Evolutionary conservation across 2,888 invertebrate genomes (phyloP), one percentile per base, ranked within the genome.

Genomic region (Heteromyza rotundicornis): DNA sequence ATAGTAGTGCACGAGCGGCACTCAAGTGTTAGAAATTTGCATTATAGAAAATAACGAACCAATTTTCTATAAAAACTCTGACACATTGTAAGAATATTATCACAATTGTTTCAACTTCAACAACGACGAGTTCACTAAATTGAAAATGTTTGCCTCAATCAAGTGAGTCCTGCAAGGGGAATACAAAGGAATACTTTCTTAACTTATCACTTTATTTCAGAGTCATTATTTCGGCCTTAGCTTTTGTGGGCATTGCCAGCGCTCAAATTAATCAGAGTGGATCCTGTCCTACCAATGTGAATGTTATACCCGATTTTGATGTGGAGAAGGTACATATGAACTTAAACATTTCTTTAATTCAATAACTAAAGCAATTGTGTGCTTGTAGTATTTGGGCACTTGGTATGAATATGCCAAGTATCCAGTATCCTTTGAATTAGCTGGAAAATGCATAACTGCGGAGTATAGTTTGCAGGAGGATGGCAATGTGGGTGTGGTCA

Each of bases 381-480:
- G 8, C 19, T 32, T 67, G 65, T 61, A 90, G 89, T 90, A 89
- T 73, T 73, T 89, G 69, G 91, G 92, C 35, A 87, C 85, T 74
- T 92, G 91, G 91, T 91, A 88, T 74, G 91, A 92, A 80, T 87
- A 86, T 10, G 88, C 90, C 76, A 87, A 89, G 71, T 92, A 91
- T 77, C 90, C 90, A 75, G 87, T 88, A 7, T 71, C 90, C 36
- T 89, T 90, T 77, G 88, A 91, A 78, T 79, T 89, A 16, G 89
- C 87, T 10, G 90, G 89, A n/a, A 88, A 87, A 74, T 92, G 92
- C 76, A 87, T 90, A 53, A 88, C 87, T 0, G 89, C 90, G 0
- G 85, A 86, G 64, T 91, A 90, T 78, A 77, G 75, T 62, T 71
- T 69, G 63, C 83, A 71, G 73, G 82, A 73, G 70, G 86, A 84